Evolutionary conservation across 2,797 vertebrate genomes (phyloP), one percentile per base, ranked within the genome.

Genomic region (Clarias platycephalus): DNA sequence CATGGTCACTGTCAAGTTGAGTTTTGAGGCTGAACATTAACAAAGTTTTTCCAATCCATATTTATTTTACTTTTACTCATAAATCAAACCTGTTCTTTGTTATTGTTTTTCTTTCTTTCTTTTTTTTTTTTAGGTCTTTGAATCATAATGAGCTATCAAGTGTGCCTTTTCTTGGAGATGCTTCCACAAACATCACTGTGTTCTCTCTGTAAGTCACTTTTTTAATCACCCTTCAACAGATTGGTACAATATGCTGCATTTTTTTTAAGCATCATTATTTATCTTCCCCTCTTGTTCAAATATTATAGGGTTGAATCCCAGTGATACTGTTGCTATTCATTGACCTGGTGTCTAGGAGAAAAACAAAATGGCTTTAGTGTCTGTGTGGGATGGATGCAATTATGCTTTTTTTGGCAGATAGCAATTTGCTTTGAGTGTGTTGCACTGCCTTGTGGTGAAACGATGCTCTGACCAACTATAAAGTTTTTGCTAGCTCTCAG

Each of bases 81-180:
- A n/a, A 57, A 49, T 44, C 3, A 12, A 31, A 12, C 1, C 53
- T 79, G 15, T 80, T 28, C 22, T 91, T 60, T 93, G 0, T 87
- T 93, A 0, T 87, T 44, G 2, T 9, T 49, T 49, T 44, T 9
- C 1, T 44, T 44, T 44, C 40, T 44, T 10, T 10, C 9, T 37
- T 4, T 37, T 37, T 37, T 37, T 37, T 6, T 91, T 92, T 87
- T 91, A 99, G 98, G 89, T 96, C 95, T 91, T 95, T 99, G 96
- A 99, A 98, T 94, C 96, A 98, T 90, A 99, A 99, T 85, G 97
- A 98, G 63, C 90, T 99, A 89, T 95, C 95, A 80, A 93, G 91
- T 90, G 90, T 99, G 83, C 98, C 98, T 0, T 95, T 95, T 90
- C 95, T 99, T 89, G 97, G 97, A 92, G 96, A 97, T 79, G 91